These are phyloP conservation scores for Osmerus mordax DNA, from an alignment of 2,113 vertebrate species.

Conservation along the genomic window DNA sequence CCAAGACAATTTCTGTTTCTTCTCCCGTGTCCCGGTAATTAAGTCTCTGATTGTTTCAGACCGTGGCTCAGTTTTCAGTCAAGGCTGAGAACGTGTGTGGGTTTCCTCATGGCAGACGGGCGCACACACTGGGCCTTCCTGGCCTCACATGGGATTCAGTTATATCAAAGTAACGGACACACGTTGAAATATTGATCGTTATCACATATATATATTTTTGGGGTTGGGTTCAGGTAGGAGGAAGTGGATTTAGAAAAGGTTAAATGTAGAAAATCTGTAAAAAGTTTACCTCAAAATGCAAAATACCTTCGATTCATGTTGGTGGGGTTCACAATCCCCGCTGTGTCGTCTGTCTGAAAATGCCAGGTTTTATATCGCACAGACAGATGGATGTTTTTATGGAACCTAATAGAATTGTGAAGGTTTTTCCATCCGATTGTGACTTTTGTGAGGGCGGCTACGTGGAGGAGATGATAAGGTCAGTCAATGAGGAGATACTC, in stretches of 20 bases:
- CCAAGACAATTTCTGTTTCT: constrained; percentile 31
- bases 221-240: no score
- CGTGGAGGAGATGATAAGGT: neutral
- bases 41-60: constrained; percentile 39
- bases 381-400: neutral
- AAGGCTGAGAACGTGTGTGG: neutral
- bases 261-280: no score
- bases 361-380: neutral
- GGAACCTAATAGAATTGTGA: neutral
- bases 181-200: neutral
- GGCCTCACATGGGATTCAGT: no score
- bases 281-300: no score
- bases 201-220: no score
- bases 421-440: neutral
- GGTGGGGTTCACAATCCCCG: no score
- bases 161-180: neutral
- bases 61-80: constrained; percentile 4
- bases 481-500: neutral
- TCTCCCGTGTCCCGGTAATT: constrained; percentile 35
- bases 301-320: neutral
- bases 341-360: neutral
- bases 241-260: no score
- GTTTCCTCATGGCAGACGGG: neutral
- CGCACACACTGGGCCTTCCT: no score
- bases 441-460: neutral